phyloP scores from a whole-genome alignment of 2,113 vertebrate species.

The Epinephelus moara region DNA sequence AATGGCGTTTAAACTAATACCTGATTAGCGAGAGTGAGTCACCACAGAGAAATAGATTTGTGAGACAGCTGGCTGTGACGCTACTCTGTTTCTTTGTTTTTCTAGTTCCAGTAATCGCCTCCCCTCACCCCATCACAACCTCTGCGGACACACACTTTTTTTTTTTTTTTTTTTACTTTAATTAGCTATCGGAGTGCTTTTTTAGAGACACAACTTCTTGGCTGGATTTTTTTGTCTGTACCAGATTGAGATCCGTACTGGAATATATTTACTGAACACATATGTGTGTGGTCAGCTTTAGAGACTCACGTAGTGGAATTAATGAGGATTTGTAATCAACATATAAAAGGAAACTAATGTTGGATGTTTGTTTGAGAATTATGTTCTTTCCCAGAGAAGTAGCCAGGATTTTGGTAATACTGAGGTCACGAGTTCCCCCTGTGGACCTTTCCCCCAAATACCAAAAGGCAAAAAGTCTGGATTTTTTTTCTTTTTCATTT shows the following conservation, averaged over 20 bases:
- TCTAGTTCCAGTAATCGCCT: conserved; percentile 40
- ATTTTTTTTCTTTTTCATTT: not conserved
- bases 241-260: not conserved
- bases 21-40: conserved; percentile 66
- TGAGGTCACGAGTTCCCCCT: too few relatives aligned
- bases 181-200: not conserved
- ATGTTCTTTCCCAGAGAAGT: not conserved
- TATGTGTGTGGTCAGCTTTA: conserved; percentile 16
- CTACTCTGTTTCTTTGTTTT: conserved; percentile 44
- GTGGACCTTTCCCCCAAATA: not conserved
- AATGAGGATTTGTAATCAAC: conserved; percentile 18
- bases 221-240: not conserved
- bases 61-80: conserved; percentile 19
- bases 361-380: not conserved
- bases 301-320: conserved; percentile 13
- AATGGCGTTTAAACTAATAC: conserved; percentile 74
- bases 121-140: conserved; percentile 9
- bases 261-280: conserved; percentile 4
- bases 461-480: not conserved
- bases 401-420: not conserved
- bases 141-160: not conserved
- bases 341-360: not conserved
- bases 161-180: not conserved
- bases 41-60: not conserved
- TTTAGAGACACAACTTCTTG: conserved; percentile 1